Evolutionary conservation across 92 coral and sea anemone genomes (phyloP).

Genomic region (Actinostola sp.): DNA sequence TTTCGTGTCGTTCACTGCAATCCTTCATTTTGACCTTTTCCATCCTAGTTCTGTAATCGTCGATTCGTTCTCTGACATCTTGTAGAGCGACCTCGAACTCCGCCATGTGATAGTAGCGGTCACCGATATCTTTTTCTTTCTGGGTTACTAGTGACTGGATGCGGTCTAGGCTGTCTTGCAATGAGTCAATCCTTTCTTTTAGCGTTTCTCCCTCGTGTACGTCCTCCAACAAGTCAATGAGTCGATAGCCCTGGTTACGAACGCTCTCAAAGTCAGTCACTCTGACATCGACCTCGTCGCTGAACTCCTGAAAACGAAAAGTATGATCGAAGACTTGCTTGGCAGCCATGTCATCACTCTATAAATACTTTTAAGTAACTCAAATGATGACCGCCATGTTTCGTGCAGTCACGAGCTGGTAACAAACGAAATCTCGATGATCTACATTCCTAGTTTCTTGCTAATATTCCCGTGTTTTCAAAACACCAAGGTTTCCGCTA

Average conservation of each 20-base stretch:
- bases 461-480: no score
- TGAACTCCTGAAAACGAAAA: constrained; percentile 94
- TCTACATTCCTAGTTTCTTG: background rate
- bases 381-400: constrained; percentile 10
- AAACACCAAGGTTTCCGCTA: no score
- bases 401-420: background rate
- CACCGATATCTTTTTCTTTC: constrained; percentile 58
- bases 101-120: constrained; percentile 57
- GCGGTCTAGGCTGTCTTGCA: constrained; percentile 71
- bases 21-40: constrained; percentile 44
- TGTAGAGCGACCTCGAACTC: constrained; percentile 75
- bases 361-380: background rate
- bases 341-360: constrained; percentile 43
- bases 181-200: constrained; percentile 63
- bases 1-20: constrained; percentile 41
- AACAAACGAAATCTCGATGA: background rate
- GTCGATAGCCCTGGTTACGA: constrained; percentile 75
- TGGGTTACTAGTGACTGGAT: constrained; percentile 79
- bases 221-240: constrained; percentile 65
- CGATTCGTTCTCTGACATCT: constrained; percentile 67
- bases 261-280: constrained; percentile 80
- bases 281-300: constrained; percentile 85
- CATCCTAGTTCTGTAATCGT: constrained; percentile 51
- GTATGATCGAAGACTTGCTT: constrained; percentile 61
- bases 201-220: constrained; percentile 60